Conservation (phyloP, 2,113 vertebrate genomes). For the human region GRCh38 chr5:154698001-154698500, state of each 20-base stretch:
- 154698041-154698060: background rate
- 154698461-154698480: background rate
- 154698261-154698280: background rate
- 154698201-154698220: background rate
- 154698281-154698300: background rate
- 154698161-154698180: background rate
- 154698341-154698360: no score
- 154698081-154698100: background rate
- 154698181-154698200: background rate
- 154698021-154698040: no score
- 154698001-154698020: background rate
- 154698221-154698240: background rate
- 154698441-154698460: background rate
- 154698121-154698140: background rate
- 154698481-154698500: background rate
- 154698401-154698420: no score
- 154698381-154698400: no score
- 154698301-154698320: background rate
- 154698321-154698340: no score
- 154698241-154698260: background rate
- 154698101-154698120: no score
- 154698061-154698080: background rate
- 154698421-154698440: background rate
- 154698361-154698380: no score
- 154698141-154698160: background rate